Base-by-base conservation (phyloP, 2,888 invertebrate genomes). In the Zhuqinia jingwanae region DNA sequence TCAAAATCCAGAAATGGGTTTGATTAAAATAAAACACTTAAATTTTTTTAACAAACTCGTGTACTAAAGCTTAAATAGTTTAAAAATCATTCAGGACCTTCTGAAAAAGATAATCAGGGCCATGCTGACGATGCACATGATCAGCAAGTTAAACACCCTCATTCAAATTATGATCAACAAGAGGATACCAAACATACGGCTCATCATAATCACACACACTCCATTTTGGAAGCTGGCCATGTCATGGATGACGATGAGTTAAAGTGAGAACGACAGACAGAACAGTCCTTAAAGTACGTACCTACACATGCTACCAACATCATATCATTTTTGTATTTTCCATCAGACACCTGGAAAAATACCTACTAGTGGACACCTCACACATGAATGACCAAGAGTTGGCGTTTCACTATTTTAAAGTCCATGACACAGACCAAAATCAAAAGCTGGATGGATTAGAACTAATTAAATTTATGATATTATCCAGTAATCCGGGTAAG, bases 401-500 rank as follows among this genome's bases (percentile, higher is more conserved):
- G 0, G 47, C 45, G 10, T 79, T 79, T 30, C 79, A 79, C 79
- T 79, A 79, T n/a, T 79, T 79, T 47, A 79, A 53, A 30, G 27
- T 65, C 27, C 65, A 79, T 20, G 79, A 79, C 36, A 20, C 79
- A 0, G 79, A 79, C 36, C 22, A 68, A 1, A 79, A 79, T 13
- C 25, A 65, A 2, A 79, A 17, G 65, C 50, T 68, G 11, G 65
- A 65, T 79, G 65, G 65, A 20, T 45, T 68, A 22, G 68, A 68
- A 25, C 20, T 68, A n/a, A 68, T 68, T 22, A 42, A 68, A 11
- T 68, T 68, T 45, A 42, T 68, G 2, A 68, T 68, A 36, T 45
- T 36, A 17, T 79, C 3, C 11, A 30, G 50, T 15, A 42, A 22
- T 25, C 63, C 60, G 11, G 77, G 77, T 77, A 0, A 60, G 22